These are phyloP conservation scores for Ciconia boyciana DNA, from an alignment of 2,113 vertebrate species.

Conservation along the genomic window DNA sequence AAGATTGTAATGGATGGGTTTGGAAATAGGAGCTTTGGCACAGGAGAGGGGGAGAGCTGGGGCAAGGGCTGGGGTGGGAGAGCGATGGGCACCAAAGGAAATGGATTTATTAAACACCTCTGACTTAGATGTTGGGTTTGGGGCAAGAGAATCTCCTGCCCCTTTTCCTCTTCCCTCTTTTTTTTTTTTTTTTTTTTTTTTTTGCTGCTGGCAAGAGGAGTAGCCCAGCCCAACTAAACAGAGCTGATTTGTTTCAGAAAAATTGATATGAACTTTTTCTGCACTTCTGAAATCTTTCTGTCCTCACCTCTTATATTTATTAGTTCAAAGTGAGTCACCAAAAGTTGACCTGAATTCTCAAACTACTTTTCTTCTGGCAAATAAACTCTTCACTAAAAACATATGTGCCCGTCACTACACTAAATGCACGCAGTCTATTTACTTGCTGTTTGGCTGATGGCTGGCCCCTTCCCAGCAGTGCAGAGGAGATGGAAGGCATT, in stretches of 20 bases:
- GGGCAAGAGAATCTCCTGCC: background rate
- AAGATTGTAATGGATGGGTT: background rate
- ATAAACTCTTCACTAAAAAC: slow-evolving; percentile 58
- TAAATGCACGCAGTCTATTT: slow-evolving; percentile 13
- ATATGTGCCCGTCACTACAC: slow-evolving; percentile 11
- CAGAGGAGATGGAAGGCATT: slow-evolving; percentile 49
- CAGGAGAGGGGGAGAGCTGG: background rate
- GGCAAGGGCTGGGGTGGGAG: rapidly evolving
- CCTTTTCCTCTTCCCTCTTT: background rate
- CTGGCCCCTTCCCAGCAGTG: slow-evolving; percentile 25
- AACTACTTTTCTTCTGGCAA: slow-evolving; percentile 35
- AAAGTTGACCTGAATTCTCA: slow-evolving; percentile 36
- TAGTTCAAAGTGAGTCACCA: slow-evolving; percentile 26
- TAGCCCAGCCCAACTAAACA: background rate
- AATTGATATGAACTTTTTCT: background rate
- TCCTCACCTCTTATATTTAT: slow-evolving; percentile 43
- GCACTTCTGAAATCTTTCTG: slow-evolving; percentile 35
- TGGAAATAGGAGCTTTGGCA: background rate
- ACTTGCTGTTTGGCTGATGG: slow-evolving; percentile 22
- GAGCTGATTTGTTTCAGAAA: background rate
- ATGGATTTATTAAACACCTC: background rate
- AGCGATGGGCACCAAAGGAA: background rate
- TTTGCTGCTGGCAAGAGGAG: background rate
- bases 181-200: background rate
- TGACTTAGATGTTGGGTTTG: background rate